Evolutionary conservation across 2,113 vertebrate species (phyloP), one percentile per base, ranked within the genome.

Genomic region (Columba janthina): DNA sequence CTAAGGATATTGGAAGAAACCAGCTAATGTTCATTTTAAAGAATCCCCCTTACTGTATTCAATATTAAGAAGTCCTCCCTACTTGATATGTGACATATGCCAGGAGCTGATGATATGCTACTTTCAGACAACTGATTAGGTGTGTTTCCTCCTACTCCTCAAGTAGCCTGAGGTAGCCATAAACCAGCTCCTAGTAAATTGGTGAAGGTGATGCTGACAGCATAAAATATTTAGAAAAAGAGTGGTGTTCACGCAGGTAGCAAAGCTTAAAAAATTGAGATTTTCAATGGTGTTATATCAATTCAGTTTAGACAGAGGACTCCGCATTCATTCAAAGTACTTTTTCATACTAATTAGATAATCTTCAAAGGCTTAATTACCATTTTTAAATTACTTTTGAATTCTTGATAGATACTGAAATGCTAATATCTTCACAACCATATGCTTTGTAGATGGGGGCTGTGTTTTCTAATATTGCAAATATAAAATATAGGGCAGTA

Each of bases 331-430:
- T 84, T 91, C 38, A 60, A 67, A 96, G 64, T 88, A 77, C 69
- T 91, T 95, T 97, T 90, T 36, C 72, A 89, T 53, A 67, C 42
- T 97, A 97, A 97, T 94, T 97, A 94, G 78, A 71, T 86, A 29
- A 61, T 97, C 87, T 96, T 97, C 96, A 97, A 97, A 97, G 86
- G 36, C 92, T 77, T 96, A 94, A 96, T 97, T 98, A 97, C 88
- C 77, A 84, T 94, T 97, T 90, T 94, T 73, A 96, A 96, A 95
- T 96, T 93, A 80, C 72, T 93, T 94, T 91, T 83, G 57, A 85
- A 34, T 95, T 29, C 72, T 88, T 44, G 48, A 78, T 88, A 94
- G 89, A 94, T 80, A 96, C 74, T 74, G 89, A 93, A 94, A 94
- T 94, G 82, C 82, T 96, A 89, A 67, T 96, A 90, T 90, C 80